phyloP scores from a whole-genome alignment of 2,888 invertebrate species.

The Agonopterix subpropinquella region DNA sequence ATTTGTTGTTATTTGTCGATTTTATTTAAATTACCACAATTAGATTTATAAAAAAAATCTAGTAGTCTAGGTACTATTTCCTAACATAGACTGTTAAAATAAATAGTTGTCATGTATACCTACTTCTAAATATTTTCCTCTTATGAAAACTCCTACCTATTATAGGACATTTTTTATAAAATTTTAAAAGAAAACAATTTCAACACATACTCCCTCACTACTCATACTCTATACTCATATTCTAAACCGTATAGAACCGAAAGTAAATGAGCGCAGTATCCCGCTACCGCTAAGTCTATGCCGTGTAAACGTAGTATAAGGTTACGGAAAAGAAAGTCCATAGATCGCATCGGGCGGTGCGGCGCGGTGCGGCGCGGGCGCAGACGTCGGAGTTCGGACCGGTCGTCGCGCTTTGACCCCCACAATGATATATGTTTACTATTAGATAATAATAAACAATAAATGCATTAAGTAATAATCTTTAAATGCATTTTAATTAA shows the following conservation, averaged over 20 bases:
- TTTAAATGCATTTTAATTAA: too few species aligned
- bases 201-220: neutral
- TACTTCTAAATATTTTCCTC: too few species aligned
- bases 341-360: slow-evolving; percentile 20
- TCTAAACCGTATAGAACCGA: neutral
- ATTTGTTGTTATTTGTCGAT: too few species aligned
- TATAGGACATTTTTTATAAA: neutral
- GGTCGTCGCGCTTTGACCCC: slow-evolving; percentile 62
- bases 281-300: slow-evolving; percentile 16
- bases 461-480: neutral
- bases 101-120: too few species aligned
- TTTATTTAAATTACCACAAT: too few species aligned
- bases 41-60: too few species aligned
- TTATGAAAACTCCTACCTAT: too few species aligned
- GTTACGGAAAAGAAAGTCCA: slow-evolving; percentile 67
- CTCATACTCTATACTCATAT: too few species aligned
- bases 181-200: neutral
- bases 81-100: too few species aligned
- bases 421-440: slow-evolving; percentile 11
- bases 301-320: slow-evolving; percentile 24
- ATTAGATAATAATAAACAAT: slow-evolving; percentile 12
- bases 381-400: slow-evolving; percentile 20
- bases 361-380: slow-evolving; percentile 7
- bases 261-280: neutral
- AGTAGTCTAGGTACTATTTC: too few species aligned